Conservation (phyloP, 2,888 invertebrate species). For the Cylloceria caligata region DNA sequence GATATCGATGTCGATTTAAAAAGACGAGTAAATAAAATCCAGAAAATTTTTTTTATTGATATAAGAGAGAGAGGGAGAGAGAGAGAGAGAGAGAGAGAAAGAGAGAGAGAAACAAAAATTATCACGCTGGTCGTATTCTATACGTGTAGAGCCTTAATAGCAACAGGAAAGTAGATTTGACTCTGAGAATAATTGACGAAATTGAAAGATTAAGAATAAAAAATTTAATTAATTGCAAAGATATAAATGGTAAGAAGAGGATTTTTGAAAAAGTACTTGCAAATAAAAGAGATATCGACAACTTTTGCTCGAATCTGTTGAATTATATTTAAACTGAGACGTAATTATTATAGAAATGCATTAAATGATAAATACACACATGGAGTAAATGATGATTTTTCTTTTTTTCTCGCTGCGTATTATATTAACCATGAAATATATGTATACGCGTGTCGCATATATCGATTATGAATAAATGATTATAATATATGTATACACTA, state of each 20-base stretch:
- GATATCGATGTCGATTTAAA: background rate
- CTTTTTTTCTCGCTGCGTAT: constrained; percentile 45
- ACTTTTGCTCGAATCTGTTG: constrained; percentile 8
- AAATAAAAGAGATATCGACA: constrained; percentile 37
- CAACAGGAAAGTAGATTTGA: background rate
- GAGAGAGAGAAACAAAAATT: constrained; percentile 28
- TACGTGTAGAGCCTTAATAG: background rate
- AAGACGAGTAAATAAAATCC: background rate
- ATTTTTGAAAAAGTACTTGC: constrained; percentile 24
- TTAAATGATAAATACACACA: constrained; percentile 8
- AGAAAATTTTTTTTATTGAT: background rate
- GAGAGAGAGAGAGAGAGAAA: too few relatives aligned
- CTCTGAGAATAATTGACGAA: constrained; percentile 6
- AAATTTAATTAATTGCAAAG: constrained; percentile 12
- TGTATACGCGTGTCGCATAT: constrained; percentile 50
- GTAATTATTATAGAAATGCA: constrained; percentile 30
- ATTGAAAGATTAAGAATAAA: background rate
- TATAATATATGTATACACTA: constrained; percentile 62
- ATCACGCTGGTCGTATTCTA: constrained; percentile 60
- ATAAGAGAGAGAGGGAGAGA: too few relatives aligned
- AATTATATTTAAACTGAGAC: constrained; percentile 40
- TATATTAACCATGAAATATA: constrained; percentile 46
- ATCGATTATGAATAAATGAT: constrained; percentile 58
- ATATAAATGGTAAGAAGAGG: too few relatives aligned
- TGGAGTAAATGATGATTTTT: constrained; percentile 26